Percentiles rank a stretch among this genome's conserved stretches.
These are phyloP conservation scores for Cossypha caffra DNA, from an alignment of 2,797 vertebrate genomes.

Conservation along the genomic window DNA sequence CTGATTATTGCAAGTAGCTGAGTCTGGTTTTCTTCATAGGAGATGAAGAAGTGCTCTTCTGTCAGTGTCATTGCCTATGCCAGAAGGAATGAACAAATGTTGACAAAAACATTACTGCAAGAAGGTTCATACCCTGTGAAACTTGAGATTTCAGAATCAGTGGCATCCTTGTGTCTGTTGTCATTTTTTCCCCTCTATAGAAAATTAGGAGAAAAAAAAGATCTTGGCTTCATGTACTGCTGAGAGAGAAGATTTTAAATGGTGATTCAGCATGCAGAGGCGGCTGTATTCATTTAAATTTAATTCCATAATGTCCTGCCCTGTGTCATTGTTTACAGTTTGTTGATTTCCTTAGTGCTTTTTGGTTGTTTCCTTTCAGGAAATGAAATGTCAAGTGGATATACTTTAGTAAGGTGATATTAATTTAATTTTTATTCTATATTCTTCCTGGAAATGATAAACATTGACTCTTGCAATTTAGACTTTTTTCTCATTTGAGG, in stretches of 20 bases:
- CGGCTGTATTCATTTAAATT: background rate
- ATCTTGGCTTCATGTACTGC: background rate
- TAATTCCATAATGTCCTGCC: background rate
- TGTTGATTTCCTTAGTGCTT: constrained; percentile 46
- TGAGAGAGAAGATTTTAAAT: background rate
- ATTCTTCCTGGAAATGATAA: background rate
- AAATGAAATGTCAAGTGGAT: background rate
- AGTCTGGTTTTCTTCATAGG: background rate
- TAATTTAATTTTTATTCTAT: background rate
- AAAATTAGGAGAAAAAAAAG: background rate
- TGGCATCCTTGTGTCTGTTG: background rate
- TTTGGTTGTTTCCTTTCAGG: background rate
- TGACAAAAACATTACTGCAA: background rate
- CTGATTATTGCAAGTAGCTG: background rate
- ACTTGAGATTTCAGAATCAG: background rate
- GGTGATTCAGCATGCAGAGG: background rate
- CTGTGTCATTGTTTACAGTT: constrained; percentile 45
- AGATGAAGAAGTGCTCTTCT: background rate
- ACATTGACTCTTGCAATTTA: background rate
- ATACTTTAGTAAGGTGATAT: background rate
- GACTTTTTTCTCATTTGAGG: background rate
- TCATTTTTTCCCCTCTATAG: background rate
- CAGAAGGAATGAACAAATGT: background rate
- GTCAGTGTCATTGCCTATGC: background rate
- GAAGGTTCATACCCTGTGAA: background rate